Percentiles rank a stretch among this genome's conserved stretches.
These are phyloP conservation scores for Reinhardtius hippoglossoides DNA, from an alignment of 2,113 vertebrate genomes.

Conservation along the genomic window DNA sequence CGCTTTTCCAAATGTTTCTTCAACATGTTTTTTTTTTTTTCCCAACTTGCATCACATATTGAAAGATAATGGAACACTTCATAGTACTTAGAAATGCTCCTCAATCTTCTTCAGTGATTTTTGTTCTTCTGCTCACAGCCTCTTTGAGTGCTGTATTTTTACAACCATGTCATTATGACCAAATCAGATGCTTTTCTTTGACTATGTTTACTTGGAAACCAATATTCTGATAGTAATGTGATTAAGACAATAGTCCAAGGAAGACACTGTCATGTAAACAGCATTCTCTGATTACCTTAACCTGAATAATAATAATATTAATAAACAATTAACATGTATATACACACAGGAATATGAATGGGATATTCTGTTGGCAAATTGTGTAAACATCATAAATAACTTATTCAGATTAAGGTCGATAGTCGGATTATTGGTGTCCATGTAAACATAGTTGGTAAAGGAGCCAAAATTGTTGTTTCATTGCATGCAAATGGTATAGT, in stretches of 20 bases:
- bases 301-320: too few species aligned
- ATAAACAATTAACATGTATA: too few species aligned
- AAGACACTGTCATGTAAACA: too few species aligned
- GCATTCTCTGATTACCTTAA: too few species aligned
- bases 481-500: background rate
- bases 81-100: background rate
- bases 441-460: background rate
- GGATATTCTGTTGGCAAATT: background rate
- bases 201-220: too few species aligned
- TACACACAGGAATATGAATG: background rate
- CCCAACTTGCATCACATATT: background rate
- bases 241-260: too few species aligned
- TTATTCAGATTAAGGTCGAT: background rate
- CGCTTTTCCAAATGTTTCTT: constrained; percentile 30
- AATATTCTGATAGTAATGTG: too few species aligned
- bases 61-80: background rate
- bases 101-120: too few species aligned
- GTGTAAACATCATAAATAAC: background rate
- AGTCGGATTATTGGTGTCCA: background rate
- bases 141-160: too few species aligned
- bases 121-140: too few species aligned
- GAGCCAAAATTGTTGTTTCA: constrained; percentile 11
- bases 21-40: constrained; percentile 10
- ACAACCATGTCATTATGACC: too few species aligned
- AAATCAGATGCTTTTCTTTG: too few species aligned